Evolutionary conservation across 2,888 invertebrate species (phyloP), one percentile per base, ranked within the genome.

Genomic region (Mesorhabditis sp.): DNA sequence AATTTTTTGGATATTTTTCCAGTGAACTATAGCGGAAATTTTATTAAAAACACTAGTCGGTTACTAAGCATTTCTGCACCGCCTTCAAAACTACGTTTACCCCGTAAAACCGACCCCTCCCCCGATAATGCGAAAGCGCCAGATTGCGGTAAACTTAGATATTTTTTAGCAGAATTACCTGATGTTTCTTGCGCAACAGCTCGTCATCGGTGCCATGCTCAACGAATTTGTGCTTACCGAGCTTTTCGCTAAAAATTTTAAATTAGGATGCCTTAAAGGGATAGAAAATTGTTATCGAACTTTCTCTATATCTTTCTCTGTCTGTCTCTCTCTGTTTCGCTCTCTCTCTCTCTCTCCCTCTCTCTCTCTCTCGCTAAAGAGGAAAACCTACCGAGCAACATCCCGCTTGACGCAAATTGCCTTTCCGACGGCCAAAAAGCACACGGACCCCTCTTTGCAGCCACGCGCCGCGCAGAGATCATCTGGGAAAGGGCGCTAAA

Each of bases 181-280:
- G 58, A n/a, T 50, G 58, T n/a, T 50, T 50, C 58, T 50, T 50
- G 7, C 58, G 7, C 58, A 50, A n/a, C 58, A 50, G n/a, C 58
- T 50, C 58, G 7, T 50, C 58, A 50, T 50, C 58, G 58, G 7
- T 50, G 7, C 58, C 58, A n/a, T 50, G 58, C 58, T 50, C 58
- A 50, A 50, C n/a, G 58, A 13, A 50, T n/a, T 50, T 50, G 58
- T 50, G 58, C n/a, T 50, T 50, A n/a, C 58, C 58, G n/a, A 50
- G 58, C n/a, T 50, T 50, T 50, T 50, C 58, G 7, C 58, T 50
- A 50, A 50, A 50, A 50, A 50, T 50, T 50, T 50, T n/a, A 50
- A 50, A 28, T 28, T 28, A 28, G 28, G 28, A 28, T 28, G 28
- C 28, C 28, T 28, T 28, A 28, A 28, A 28, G 28, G 28, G 28